Base-by-base conservation (phyloP, 2,888 invertebrate genomes). In the Serripes groenlandicus region DNA sequence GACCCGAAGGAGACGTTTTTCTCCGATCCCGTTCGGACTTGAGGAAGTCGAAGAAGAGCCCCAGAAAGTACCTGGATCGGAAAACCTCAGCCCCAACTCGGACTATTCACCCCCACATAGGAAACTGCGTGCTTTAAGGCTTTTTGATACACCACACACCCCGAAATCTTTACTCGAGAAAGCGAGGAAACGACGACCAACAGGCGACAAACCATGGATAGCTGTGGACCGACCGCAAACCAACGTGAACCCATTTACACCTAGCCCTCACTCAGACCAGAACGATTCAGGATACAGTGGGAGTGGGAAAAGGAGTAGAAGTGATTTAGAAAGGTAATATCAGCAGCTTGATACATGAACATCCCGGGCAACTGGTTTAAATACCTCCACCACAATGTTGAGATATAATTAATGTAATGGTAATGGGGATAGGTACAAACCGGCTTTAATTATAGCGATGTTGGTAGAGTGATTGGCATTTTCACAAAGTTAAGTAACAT, bases 121-220 rank as follows among this genome's bases (percentile, higher is more conserved):
- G 80, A 91, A 90, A 75, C 85, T 93, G 35, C 89, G 92, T 64
- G 91, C 96, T 0, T 92, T 95, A 91, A 96, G 97, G 89, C 95
- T 98, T 0, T 97, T 97, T 92, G 97, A 98, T 95, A 97, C 97
- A 71, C 98, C 98, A 0, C 96, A 97, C 85, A 97, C 98, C 4
- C 98, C 98, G 3, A 97, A 97, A 95, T 97, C 97, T 0, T 95
- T 98, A 26, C 94, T 97, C 42, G 96, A 97, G 92, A 97, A 97
- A 91, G 92, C 94, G 0, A 87, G 90, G 64, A 83, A 87, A 81
- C 85, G 89, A 49, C 71, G 87, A 66, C 78, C 83, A 28, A 88
- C 88, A 35, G 88, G 86, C 30, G 86, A 86, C 32, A 83, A 80
- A 58, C 79, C 79, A 4, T 79, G 78, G 60, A 81, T 82, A 18